Evolutionary conservation across 2,888 invertebrate genomes (phyloP), one percentile per base, ranked within the genome.

Genomic region (Metallyticus violacea): DNA sequence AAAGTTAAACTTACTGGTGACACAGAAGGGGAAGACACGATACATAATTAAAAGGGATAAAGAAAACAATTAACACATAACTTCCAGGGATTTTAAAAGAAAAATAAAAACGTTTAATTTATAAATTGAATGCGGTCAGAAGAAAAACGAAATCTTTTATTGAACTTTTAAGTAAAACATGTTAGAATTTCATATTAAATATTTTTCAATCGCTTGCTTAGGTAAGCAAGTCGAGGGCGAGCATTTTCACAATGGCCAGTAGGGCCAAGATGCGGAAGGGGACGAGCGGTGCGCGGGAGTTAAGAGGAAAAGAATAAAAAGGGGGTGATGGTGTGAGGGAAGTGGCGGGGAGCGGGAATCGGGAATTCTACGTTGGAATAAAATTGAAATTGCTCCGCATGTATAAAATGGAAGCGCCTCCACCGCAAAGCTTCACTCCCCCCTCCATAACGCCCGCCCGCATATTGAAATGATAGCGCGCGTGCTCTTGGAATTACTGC

Each of bases 311-410:
- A 62, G 40, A 62, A 62, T 62, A 62, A 62, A 62, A 62, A 62
- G 40, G 40, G n/a, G 40, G 40, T 22, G 40, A 62, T 62, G 40
- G 40, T 62, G 4, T 15, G n/a, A n/a, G n/a, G n/a, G n/a, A n/a
- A n/a, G n/a, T n/a, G 40, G 40, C 15, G 40, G 40, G 40, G 28
- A 82, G 40, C 28, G 82, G 28, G 83, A 83, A 83, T 83, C 83
- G 83, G 77, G 77, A 83, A 83, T 83, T 83, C 77, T 83, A 83
- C 25, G 83, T 77, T 77, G 77, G 83, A 83, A 83, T 83, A 83
- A 83, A 83, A 83, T 77, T 83, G 77, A 83, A 83, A 83, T 83
- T 83, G 83, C 83, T 83, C 77, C 77, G 83, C 83, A 83, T 83
- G 83, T 83, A 83, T 83, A 83, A 83, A 83, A 83, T 83, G 77